These are phyloP conservation scores for Apostichopus japonicus DNA, from an alignment of 35 echinoderm and acorn worm genomes.

Conservation along the genomic window DNA sequence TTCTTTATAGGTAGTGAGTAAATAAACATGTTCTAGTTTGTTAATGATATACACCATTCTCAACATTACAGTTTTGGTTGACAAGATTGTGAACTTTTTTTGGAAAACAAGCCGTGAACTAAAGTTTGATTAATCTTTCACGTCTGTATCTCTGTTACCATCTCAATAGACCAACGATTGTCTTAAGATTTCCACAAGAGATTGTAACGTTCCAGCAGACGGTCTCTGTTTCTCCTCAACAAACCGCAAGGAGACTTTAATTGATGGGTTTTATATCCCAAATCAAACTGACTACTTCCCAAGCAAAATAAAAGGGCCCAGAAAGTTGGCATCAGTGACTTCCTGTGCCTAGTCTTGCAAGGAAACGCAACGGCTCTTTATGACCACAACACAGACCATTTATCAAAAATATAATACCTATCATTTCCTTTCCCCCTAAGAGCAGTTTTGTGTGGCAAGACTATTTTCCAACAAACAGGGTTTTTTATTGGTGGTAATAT, in stretches of 20 bases:
- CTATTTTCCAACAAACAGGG: neutral
- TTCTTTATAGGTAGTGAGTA: too few species aligned
- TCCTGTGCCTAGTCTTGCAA: conserved; percentile 4
- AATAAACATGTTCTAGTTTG: too few species aligned
- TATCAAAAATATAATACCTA: conserved; percentile 18
- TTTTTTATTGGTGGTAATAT: too few species aligned
- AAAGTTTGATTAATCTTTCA: too few species aligned
- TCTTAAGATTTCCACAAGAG: too few species aligned
- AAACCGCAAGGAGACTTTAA: neutral
- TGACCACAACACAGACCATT: conserved; percentile 38
- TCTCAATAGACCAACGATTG: too few species aligned
- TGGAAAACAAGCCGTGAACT: too few species aligned
- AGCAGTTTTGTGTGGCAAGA: neutral
- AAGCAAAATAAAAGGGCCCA: conserved; percentile 32
- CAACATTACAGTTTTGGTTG: too few species aligned
- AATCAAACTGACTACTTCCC: conserved; percentile 4
- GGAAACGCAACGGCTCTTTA: conserved; percentile 12
- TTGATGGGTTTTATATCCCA: neutral
- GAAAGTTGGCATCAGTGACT: conserved; percentile 40
- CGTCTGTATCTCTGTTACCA: too few species aligned
- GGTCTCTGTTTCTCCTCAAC: conserved; percentile 5
- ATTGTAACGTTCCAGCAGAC: neutral
- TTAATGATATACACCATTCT: too few species aligned
- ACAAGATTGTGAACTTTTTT: too few species aligned
- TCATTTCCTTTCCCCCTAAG: neutral